Evolutionary conservation across 2,888 invertebrate species (phyloP).

Genomic region (Prosapia bicincta): DNA sequence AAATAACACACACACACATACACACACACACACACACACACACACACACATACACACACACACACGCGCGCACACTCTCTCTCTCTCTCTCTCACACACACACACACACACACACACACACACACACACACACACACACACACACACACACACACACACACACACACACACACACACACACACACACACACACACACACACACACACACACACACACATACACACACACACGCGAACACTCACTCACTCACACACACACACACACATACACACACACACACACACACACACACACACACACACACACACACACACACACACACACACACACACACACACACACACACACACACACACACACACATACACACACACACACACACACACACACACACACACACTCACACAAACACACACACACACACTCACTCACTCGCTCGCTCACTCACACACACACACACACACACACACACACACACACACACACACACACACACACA

Average conservation of each 20-base stretch:
- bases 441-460: no score
- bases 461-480: no score
- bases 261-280: not conserved
- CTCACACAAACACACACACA: no score
- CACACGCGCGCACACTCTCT: not conserved
- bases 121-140: constrained; percentile 5
- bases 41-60: not conserved
- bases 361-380: not conserved
- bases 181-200: constrained; percentile 5
- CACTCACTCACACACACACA: not conserved
- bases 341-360: not conserved
- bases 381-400: no score
- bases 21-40: no score
- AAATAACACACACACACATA: no score
- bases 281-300: not conserved
- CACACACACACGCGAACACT: not conserved
- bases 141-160: constrained; percentile 5
- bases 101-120: constrained; percentile 5
- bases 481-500: not conserved
- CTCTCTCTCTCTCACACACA: not conserved
- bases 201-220: constrained; percentile 3
- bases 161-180: constrained; percentile 5
- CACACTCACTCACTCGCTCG: no score
- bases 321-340: not conserved
- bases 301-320: not conserved